These are phyloP conservation scores for Perca flavescens DNA, from an alignment of 2,113 vertebrate species.

Conservation along the genomic window DNA sequence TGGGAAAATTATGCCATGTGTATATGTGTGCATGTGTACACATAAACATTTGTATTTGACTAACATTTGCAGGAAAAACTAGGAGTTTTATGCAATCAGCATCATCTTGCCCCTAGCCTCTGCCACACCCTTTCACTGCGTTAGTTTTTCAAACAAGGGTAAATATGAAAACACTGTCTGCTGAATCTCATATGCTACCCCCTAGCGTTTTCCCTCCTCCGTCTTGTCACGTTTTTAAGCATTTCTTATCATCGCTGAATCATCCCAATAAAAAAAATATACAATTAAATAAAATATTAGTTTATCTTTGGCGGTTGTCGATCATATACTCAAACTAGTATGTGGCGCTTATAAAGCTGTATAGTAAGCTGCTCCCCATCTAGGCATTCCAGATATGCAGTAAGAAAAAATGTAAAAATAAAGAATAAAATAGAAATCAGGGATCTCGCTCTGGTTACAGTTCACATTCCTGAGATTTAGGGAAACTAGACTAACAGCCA, in stretches of 20 bases:
- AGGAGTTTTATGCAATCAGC: background rate
- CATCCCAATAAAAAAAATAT: background rate
- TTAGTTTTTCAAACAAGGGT: conserved; percentile 33
- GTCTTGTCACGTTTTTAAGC: background rate
- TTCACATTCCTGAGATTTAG: conserved; percentile 33
- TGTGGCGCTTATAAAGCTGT: background rate
- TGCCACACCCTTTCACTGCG: conserved; percentile 23
- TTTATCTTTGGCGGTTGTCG: background rate
- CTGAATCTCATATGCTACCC: conserved; percentile 1
- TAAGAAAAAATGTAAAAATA: background rate
- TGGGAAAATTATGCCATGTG: conserved; percentile 8
- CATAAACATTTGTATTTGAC: conserved; percentile 13
- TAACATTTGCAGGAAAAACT: background rate
- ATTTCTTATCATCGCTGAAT: background rate
- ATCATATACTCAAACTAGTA: background rate
- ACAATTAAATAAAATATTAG: background rate
- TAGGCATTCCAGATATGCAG: conserved; percentile 21
- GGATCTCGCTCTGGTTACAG: conserved; percentile 5
- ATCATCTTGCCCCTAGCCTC: background rate
- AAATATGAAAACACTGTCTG: conserved; percentile 27
- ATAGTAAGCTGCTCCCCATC: conserved; percentile 1
- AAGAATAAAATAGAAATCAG: conserved; percentile 5
- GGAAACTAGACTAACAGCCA: conserved; percentile 16
- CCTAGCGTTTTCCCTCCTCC: conserved; percentile 9
- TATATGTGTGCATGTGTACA: background rate